Evolutionary conservation across 2,113 vertebrate species (phyloP).

Genomic region (Gracilinanus agilis): DNA sequence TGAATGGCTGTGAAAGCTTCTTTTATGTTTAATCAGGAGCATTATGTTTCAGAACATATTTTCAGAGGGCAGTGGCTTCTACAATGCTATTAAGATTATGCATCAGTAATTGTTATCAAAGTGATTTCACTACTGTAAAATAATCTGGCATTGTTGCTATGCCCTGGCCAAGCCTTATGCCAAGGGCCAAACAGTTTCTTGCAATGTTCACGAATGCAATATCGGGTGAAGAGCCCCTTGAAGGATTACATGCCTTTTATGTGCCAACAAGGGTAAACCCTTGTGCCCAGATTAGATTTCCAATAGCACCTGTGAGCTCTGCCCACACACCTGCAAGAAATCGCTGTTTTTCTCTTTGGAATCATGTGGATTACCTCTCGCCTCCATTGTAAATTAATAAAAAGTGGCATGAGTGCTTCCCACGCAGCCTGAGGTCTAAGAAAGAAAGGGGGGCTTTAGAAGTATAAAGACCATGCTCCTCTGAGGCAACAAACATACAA

Average conservation of each 20-base stretch:
- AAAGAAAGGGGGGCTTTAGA: slow-evolving; percentile 40
- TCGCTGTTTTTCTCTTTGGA: slow-evolving; percentile 58
- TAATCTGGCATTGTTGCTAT: slow-evolving; percentile 2
- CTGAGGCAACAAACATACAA: slow-evolving; percentile 39
- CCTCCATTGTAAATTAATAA: slow-evolving; percentile 58
- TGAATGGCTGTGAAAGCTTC: neutral
- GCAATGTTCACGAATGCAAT: slow-evolving; percentile 58
- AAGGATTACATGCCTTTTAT: slow-evolving; percentile 41
- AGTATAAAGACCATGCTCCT: slow-evolving; percentile 19
- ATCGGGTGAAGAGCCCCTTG: slow-evolving; percentile 56
- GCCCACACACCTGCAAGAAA: slow-evolving; percentile 72
- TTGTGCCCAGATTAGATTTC: slow-evolving; percentile 64
- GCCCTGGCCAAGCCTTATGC: neutral
- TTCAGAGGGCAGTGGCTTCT: neutral
- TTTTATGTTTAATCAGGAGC: neutral
- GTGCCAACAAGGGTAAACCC: slow-evolving; percentile 17
- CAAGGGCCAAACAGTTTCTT: slow-evolving; percentile 5
- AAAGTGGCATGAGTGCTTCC: slow-evolving; percentile 52
- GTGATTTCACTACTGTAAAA: neutral
- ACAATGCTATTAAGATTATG: neutral
- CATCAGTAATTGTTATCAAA: slow-evolving; percentile 33
- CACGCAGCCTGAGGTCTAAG: slow-evolving; percentile 46
- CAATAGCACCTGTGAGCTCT: slow-evolving; percentile 47
- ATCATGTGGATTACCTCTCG: slow-evolving; percentile 57
- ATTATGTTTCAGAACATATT: neutral